These are phyloP conservation scores for Talpa occidentalis DNA, from an alignment of 2,113 vertebrate species.

Conservation along the genomic window DNA sequence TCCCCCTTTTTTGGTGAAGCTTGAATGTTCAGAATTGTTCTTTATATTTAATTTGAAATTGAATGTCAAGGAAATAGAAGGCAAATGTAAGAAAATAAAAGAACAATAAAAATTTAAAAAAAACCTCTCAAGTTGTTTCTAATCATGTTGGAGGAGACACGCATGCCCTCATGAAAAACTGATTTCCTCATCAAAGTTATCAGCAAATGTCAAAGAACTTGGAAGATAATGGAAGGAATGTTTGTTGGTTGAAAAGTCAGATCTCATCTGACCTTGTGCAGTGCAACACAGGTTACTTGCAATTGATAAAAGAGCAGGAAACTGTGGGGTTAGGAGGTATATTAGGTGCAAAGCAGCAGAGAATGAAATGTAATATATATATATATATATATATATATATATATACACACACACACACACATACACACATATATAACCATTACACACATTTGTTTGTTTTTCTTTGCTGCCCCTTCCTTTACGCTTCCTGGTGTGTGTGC, in stretches of 20 bases:
- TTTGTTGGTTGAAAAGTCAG: neutral
- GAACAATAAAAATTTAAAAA: slow-evolving; percentile 63
- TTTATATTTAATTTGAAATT: slow-evolving; percentile 72
- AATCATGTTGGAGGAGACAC: neutral
- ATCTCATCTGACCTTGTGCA: neutral
- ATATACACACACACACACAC: too few relatives aligned
- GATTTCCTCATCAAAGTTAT: neutral
- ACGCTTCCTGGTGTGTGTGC: too few relatives aligned
- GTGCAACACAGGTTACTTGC: neutral
- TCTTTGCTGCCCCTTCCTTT: too few relatives aligned
- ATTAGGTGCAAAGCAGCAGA: neutral
- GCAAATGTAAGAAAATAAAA: slow-evolving; percentile 55
- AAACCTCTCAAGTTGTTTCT: neutral
- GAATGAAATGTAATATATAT: neutral
- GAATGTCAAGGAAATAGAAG: slow-evolving; percentile 56
- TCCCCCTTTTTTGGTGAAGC: neutral
- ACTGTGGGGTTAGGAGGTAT: neutral
- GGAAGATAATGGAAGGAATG: neutral
- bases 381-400: too few relatives aligned
- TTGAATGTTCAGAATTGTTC: slow-evolving; percentile 59
- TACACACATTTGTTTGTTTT: too few relatives aligned
- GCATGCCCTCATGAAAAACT: neutral
- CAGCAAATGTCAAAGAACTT: neutral
- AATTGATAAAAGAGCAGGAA: neutral
- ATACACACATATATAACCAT: too few relatives aligned